Evolutionary conservation across 2,113 vertebrate genomes (phyloP).

Genomic region (Eupsittula cactorum): DNA sequence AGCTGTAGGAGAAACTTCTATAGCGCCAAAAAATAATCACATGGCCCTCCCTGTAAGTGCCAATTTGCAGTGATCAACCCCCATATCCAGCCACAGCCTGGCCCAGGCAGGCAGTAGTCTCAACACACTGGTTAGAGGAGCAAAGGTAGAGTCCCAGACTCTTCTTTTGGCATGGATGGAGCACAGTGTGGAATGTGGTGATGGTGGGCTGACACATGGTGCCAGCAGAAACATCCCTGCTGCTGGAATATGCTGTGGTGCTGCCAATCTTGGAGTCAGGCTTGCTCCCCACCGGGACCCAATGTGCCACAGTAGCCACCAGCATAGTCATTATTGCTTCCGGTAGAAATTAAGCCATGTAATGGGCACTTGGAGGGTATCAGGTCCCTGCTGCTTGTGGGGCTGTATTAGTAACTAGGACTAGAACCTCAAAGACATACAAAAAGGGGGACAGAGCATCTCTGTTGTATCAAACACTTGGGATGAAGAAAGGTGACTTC

Average conservation of each 20-base stretch:
- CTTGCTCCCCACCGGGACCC: neutral
- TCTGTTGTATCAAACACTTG: neutral
- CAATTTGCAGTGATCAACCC: neutral
- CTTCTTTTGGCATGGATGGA: neutral
- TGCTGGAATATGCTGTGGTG: accelerated
- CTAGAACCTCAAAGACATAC: accelerated
- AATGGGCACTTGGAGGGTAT: neutral
- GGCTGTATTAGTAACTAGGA: neutral
- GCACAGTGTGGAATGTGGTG: neutral
- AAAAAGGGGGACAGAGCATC: neutral
- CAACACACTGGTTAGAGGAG: neutral
- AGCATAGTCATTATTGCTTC: neutral
- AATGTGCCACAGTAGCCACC: accelerated
- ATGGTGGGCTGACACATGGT: neutral
- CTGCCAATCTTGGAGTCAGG: neutral
- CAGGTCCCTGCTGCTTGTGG: neutral
- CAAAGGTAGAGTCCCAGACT: neutral
- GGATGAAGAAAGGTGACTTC: neutral
- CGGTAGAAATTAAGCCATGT: accelerated
- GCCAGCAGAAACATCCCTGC: neutral
- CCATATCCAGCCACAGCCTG: neutral
- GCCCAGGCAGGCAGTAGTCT: neutral
- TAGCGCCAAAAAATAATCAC: neutral
- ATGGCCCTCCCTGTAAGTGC: neutral
- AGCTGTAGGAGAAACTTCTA: neutral